phyloP scores from a whole-genome alignment of 1,140 invertebrate genomes.

The Leptinotarsa defecta region DNA sequence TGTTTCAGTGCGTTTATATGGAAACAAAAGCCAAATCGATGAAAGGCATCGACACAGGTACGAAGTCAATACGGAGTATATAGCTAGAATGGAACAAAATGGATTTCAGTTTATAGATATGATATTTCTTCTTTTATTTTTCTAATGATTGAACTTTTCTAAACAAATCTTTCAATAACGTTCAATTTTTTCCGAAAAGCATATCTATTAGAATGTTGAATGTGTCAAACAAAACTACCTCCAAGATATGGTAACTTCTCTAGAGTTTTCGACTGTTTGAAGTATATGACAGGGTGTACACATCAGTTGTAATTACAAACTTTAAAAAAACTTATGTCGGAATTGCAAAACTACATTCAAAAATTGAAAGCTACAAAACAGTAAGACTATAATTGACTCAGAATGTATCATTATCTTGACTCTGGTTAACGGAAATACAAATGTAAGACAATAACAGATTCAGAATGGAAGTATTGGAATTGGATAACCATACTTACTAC shows the following conservation, averaged over 20 bases:
- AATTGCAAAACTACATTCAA: constrained; percentile 58
- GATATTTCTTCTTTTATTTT: constrained; percentile 7
- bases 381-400: no score
- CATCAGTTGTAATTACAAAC: no score
- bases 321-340: no score
- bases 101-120: constrained; percentile 92
- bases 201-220: no score
- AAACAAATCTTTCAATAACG: neutral
- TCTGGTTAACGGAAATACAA: no score
- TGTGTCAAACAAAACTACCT: no score
- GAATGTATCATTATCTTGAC: no score
- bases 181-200: no score
- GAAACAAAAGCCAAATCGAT: constrained; percentile 80
- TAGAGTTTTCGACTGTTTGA: constrained; percentile 55
- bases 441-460: no score
- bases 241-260: no score
- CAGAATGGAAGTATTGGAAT: constrained; percentile 85
- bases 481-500: constrained; percentile 85
- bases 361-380: constrained; percentile 57
- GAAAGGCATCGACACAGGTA: constrained; percentile 97
- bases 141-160: neutral
- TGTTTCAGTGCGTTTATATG: constrained; percentile 78
- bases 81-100: constrained; percentile 74
- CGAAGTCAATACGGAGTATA: constrained; percentile 91
- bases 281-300: no score